Evolutionary conservation across 2,888 invertebrate species (phyloP), one percentile per base, ranked within the genome.

Genomic region (Junonia oenone): DNA sequence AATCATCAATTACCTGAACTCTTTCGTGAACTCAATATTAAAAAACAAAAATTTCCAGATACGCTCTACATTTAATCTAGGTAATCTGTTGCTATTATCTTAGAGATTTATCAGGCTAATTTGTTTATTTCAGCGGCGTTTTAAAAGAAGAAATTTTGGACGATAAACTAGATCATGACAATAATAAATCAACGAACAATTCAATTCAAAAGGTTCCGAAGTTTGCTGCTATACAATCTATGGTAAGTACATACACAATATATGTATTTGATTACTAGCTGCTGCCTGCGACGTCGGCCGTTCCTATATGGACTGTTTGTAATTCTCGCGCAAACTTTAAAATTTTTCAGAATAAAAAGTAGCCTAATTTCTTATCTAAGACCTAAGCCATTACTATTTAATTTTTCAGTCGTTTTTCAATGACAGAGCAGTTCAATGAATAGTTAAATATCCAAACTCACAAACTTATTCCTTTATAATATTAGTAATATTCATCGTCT

Each of bases 181-280:
- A 56, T 29, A 67, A 62, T 59, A 62, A 60, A 62, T 68, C 65
- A 65, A 59, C 50, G 19, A 68, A 68, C 51, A 58, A 52, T 48
- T 65, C 64, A 33, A 40, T 65, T 19, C 66, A 56, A 13, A 43
- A 58, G 27, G 59, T 59, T 40, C 76, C 76, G 35, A 76, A 71
- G 62, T 89, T 89, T 66, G 72, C 69, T n/a, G 69, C 89, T 5
- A 88, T 90, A 55, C 76, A 83, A 68, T 85, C 89, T 53, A 82
- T 76, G 80, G 89, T 89, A 63, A 78, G 80, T 66, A 11, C 0
- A 13, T 43, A 29, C 9, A 11, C 2, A 8, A 29, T 11, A 29
- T 29, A 29, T 8, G 6, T 29, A 29, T 8, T 29, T 29, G 11
- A 29, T 29, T 29, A 29, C 6, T 26, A 26, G 26, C n/a, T n/a